Percentiles rank a stretch among this genome's conserved stretches.
These are phyloP conservation scores for Subanguina moxae DNA, from an alignment of 1,140 invertebrate genomes.

Conservation along the genomic window DNA sequence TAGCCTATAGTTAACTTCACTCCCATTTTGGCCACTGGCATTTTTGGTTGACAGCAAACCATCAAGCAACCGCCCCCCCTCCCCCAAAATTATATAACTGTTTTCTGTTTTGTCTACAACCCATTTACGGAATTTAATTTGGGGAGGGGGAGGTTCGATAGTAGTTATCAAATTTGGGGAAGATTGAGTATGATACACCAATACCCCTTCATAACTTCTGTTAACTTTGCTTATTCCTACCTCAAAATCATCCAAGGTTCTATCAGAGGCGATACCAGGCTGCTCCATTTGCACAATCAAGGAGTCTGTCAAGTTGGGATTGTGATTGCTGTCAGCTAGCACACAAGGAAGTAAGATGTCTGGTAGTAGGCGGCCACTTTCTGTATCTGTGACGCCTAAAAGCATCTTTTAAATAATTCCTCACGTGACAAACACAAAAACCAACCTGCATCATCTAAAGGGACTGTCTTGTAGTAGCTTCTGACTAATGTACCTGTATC, in stretches of 20 bases:
- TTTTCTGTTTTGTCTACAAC: too few relatives aligned
- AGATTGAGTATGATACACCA: too few relatives aligned
- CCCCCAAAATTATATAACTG: too few relatives aligned
- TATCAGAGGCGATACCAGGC: not conserved
- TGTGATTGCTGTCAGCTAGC: not conserved
- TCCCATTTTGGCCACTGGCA: too few relatives aligned
- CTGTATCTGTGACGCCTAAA: slow-evolving; percentile 14
- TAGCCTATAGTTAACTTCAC: too few relatives aligned
- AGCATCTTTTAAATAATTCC: not conserved
- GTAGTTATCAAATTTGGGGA: too few relatives aligned
- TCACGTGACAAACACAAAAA: not conserved
- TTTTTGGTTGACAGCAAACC: too few relatives aligned
- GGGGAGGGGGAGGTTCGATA: too few relatives aligned
- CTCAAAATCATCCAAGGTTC: slow-evolving; percentile 31
- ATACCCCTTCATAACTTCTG: too few relatives aligned
- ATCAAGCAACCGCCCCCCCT: too few relatives aligned
- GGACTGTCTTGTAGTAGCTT: slow-evolving; percentile 30
- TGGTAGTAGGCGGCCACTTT: slow-evolving; percentile 1
- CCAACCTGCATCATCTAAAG: slow-evolving; percentile 24
- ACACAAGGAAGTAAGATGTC: not conserved
- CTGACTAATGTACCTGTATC: slow-evolving; percentile 15
- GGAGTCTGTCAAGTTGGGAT: slow-evolving; percentile 27
- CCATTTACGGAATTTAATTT: too few relatives aligned
- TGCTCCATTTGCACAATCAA: slow-evolving; percentile 30
- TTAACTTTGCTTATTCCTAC: not conserved